Base-by-base conservation (phyloP, 1,140 invertebrate genomes). In the Drosophila littoralis region DNA sequence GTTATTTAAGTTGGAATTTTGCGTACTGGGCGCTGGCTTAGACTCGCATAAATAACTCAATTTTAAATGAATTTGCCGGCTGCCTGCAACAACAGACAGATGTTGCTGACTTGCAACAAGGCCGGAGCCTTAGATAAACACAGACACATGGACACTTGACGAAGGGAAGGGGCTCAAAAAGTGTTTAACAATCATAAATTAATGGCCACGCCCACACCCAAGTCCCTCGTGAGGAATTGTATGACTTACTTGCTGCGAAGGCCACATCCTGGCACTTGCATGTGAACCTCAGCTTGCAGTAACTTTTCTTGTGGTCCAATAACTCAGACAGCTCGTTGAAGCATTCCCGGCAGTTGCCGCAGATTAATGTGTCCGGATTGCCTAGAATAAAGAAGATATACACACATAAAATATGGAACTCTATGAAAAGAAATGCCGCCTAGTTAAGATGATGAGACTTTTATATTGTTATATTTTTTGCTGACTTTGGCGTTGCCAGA, bases 281-380 rank as follows among this genome's bases (percentile, higher is more conserved):
- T 81, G 96, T 96, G 93, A 97, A 97, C 84, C 96, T 94, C 79
- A 97, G 94, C 93, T 96, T 97, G 93, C 96, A 97, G 92, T 96
- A 96, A 76, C 95, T 95, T 92, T 96, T 96, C 93, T 97, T 97
- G 93, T 97, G 97, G 85, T 97, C 96, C 77, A 97, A 94, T 81
- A 97, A 94, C 83, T 97, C 96, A 85, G 96, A 95, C 36, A 97
- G 93, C 79, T 96, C 96, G 54, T 95, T 95, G 92, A 97, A 97
- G 93, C 96, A 95, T 93, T 97, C 96, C 81, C 96, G 94, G 92
- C 97, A 97, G 93, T 97, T 97, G 71, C 97, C 97, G 92, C 97
- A 97, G 86, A 97, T 97, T 91, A 97, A 93, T 91, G 97, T 96
- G 92, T 97, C 97, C 77, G 96, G 96, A 93, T 96, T 96, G 93